These are phyloP conservation scores for Diorhabda carinulata DNA, from an alignment of 1,140 invertebrate species.

Conservation along the genomic window DNA sequence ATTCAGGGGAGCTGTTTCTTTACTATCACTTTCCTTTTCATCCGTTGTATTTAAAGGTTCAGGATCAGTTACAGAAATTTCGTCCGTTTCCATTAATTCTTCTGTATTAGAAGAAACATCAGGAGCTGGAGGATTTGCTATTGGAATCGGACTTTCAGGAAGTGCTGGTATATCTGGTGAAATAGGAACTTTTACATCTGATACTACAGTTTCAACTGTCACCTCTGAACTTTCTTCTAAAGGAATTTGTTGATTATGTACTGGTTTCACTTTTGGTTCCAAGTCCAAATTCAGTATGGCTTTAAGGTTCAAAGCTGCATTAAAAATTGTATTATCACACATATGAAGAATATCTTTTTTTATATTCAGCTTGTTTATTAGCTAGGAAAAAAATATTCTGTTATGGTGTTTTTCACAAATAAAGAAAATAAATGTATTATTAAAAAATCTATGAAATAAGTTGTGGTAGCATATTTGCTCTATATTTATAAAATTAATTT, in stretches of 20 bases:
- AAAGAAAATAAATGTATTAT: too few relatives aligned
- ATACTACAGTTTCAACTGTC: background rate
- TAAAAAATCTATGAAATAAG: too few relatives aligned
- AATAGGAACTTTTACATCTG: background rate
- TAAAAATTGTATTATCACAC: conserved; percentile 4
- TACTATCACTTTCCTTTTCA: conserved; percentile 1
- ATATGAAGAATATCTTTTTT: background rate
- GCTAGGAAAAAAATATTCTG: conserved; percentile 3
- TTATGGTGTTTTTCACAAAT: background rate
- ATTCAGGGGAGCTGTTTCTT: conserved; percentile 25
- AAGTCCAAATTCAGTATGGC: conserved; percentile 40
- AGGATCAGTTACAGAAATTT: conserved; percentile 1
- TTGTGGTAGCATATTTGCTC: too few relatives aligned
- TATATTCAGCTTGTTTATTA: background rate
- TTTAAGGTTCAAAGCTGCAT: conserved; percentile 39
- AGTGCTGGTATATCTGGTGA: conserved; percentile 9
- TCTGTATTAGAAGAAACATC: background rate
- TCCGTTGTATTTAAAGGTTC: background rate
- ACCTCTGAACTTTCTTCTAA: conserved; percentile 26
- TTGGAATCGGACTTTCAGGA: background rate
- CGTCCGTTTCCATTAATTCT: conserved; percentile 18
- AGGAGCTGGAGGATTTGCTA: background rate
- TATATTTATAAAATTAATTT: too few relatives aligned
- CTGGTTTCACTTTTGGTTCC: conserved; percentile 30
- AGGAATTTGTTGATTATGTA: conserved; percentile 34